Evolutionary conservation across 2,113 vertebrate species (phyloP), one percentile per base, ranked within the genome.

Genomic region (Butastur rufipennis): DNA sequence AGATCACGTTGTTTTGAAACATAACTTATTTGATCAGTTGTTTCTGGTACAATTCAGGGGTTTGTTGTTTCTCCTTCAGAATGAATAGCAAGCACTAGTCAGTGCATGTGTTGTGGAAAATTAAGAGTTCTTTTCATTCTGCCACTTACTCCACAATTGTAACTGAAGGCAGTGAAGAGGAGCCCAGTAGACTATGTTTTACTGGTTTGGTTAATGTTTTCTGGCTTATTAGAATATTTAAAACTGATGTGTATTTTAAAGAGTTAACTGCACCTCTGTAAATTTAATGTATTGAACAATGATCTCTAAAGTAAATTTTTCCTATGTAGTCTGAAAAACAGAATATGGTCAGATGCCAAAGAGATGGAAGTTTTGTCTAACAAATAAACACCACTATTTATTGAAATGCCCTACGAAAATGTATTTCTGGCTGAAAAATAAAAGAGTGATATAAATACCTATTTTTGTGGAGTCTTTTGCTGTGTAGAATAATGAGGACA

Each of bases 291-390:
- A 96, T 83, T 92, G 67, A 96, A 32, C 40, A 97, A 95, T 95
- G 82, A 96, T 97, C 96, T 95, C 93, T 96, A 96, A 97, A 93
- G 81, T 95, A 88, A 96, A 95, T 84, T 96, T 73, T 96, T 97
- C 95, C 96, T 97, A 92, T 95, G 96, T 90, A 96, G 94, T 96
- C 89, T 96, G 95, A 97, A 93, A 96, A 94, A 93, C 95, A 96
- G 95, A 97, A 50, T 50, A 94, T 95, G 96, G 93, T 97, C 97
- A 97, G 95, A 98, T 98, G 97, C 97, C 97, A 98, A 98, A 98
- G 97, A 89, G 74, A 95, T 91, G 96, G 94, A 96, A 78, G 95
- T 96, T 97, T 98, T 98, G 95, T 86, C 97, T 97, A 95, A 95
- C 85, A 90, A 96, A 96, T 95, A 96, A 97, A 97, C 92, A 95